phyloP scores from a whole-genome alignment of 2,797 vertebrate genomes.

The Naso thynnoides region DNA sequence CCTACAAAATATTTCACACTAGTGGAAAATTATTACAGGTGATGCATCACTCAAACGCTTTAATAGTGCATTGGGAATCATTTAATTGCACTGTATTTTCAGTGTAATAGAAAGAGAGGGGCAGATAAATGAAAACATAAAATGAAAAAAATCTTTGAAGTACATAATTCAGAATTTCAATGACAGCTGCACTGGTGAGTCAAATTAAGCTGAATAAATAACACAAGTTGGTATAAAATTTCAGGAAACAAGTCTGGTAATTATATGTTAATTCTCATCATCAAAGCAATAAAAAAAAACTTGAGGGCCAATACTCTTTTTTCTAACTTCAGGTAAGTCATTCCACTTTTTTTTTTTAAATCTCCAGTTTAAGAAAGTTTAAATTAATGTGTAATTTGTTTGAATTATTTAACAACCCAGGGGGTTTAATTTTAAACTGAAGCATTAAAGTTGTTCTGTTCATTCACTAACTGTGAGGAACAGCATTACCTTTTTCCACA shows the following conservation, averaged over 20 bases:
- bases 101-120: neutral
- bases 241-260: neutral
- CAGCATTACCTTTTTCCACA: neutral
- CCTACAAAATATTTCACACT: neutral
- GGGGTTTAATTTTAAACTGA: neutral
- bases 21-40: neutral
- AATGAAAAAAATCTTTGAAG: slow-evolving; percentile 33
- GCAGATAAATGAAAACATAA: slow-evolving; percentile 18
- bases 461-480: neutral
- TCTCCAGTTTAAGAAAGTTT: neutral
- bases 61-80: neutral
- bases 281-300: slow-evolving; percentile 2
- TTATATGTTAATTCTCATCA: neutral
- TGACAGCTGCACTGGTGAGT: neutral
- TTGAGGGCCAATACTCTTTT: neutral
- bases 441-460: neutral
- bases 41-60: neutral
- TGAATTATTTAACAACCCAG: neutral
- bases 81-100: slow-evolving; percentile 19
- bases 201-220: no score
- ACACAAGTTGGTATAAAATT: neutral
- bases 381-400: neutral
- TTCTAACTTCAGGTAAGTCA: neutral
- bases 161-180: slow-evolving; percentile 26
- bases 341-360: neutral